A percentile compares a stretch with the other conserved stretches of the same genome.
These are phyloP conservation scores for Nothoprocta perdicaria DNA, from an alignment of 2,113 vertebrate genomes.

Conservation along the genomic window DNA sequence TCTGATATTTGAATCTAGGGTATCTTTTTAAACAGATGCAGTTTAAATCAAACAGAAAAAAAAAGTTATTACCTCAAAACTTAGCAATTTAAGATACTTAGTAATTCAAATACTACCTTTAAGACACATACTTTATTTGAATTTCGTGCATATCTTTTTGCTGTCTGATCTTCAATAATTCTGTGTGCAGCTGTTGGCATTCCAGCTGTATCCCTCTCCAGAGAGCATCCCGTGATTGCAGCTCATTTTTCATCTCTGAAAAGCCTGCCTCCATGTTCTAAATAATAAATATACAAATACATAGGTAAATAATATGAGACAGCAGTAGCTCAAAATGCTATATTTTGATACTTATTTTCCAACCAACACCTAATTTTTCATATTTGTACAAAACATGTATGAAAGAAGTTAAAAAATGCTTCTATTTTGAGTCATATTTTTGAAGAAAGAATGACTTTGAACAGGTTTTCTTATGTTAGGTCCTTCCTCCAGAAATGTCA, in stretches of 20 bases:
- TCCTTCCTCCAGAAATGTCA: background rate
- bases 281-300: constrained; percentile 47
- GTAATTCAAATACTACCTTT: background rate
- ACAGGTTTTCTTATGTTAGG: background rate
- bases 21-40: background rate
- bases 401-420: background rate
- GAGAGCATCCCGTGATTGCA: constrained; percentile 75
- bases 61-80: background rate
- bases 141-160: constrained; percentile 55
- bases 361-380: background rate
- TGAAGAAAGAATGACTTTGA: background rate
- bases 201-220: constrained; percentile 75
- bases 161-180: constrained; percentile 69
- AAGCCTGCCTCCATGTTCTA: constrained; percentile 78
- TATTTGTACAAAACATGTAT: background rate
- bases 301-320: background rate
- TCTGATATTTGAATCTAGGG: background rate
- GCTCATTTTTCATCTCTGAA: constrained; percentile 75
- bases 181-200: constrained; percentile 68
- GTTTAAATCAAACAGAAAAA: constrained; percentile 3
- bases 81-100: background rate
- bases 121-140: constrained; percentile 67
- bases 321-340: background rate
- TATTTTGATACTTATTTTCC: background rate
- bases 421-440: background rate